phyloP scores from a whole-genome alignment of 2,113 vertebrate species.

The Cygnus atratus region DNA sequence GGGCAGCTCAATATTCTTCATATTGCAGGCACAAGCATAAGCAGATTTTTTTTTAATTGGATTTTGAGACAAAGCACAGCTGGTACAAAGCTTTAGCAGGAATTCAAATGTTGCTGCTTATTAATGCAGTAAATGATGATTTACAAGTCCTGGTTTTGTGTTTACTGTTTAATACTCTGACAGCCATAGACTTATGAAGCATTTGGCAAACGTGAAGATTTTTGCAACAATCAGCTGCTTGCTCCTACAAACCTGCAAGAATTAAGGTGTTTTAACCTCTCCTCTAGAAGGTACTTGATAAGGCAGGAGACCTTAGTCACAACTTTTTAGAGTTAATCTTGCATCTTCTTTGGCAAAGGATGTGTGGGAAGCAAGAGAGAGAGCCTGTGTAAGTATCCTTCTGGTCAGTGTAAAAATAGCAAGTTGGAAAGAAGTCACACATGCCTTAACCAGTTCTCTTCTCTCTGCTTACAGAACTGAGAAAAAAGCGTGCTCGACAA shows the following conservation, averaged over 20 bases:
- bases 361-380: background rate
- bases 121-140: conserved; percentile 45
- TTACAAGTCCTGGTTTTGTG: conserved; percentile 54
- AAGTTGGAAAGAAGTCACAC: background rate
- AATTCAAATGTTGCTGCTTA: conserved; percentile 68
- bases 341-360: background rate
- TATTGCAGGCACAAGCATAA: conserved; percentile 52
- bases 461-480: background rate
- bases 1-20: background rate
- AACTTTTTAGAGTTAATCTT: background rate
- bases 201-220: conserved; percentile 11
- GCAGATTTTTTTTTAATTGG: conserved; percentile 48
- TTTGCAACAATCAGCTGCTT: conserved; percentile 1
- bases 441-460: background rate
- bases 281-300: background rate
- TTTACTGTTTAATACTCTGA: conserved; percentile 48
- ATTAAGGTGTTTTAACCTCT: conserved; percentile 1
- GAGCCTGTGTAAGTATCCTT: background rate
- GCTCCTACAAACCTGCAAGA: conserved; percentile 20
- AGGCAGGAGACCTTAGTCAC: conserved; percentile 9
- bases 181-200: background rate
- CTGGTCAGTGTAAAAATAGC: conserved; percentile 5
- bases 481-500: conserved; percentile 1
- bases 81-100: conserved; percentile 54
- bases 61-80: conserved; percentile 70